A percentile compares a stretch with the other conserved stretches of the same genome.
phyloP scores from a whole-genome alignment of 2,113 vertebrate genomes.

The Mesocricetus auratus region DNA sequence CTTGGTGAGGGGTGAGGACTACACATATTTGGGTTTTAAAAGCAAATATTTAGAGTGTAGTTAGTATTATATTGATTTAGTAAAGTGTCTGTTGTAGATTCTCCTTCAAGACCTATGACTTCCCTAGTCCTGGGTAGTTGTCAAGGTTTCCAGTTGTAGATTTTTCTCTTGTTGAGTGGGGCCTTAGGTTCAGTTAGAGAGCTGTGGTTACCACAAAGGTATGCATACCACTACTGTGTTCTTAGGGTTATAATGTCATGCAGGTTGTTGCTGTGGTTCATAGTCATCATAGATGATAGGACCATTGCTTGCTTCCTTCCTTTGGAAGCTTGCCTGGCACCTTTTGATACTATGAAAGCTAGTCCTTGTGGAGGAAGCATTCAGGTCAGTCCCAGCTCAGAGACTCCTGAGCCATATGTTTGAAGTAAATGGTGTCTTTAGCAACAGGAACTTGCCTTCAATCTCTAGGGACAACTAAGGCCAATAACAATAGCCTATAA shows the following conservation, averaged over 20 bases:
- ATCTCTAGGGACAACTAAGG: neutral
- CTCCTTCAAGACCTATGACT: neutral
- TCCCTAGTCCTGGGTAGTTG: neutral
- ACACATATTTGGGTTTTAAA: neutral
- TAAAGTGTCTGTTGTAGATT: neutral
- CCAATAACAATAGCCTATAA: neutral
- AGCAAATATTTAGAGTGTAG: neutral
- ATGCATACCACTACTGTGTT: neutral
- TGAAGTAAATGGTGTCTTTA: neutral
- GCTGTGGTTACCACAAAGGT: neutral
- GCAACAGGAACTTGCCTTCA: neutral
- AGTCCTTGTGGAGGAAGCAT: neutral
- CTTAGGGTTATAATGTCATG: neutral
- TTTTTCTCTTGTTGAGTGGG: neutral
- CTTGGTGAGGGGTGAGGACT: neutral
- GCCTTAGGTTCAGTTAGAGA: neutral
- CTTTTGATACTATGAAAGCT: neutral
- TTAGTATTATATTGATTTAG: neutral
- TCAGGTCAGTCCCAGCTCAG: neutral
- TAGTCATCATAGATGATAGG: neutral
- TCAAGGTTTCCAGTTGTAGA: neutral
- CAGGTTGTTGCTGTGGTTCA: neutral
- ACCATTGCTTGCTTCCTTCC: neutral
- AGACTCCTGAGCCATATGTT: neutral
- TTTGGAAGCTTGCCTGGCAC: neutral